Evolutionary conservation across 2,797 vertebrate genomes (phyloP).

Genomic region (Microhierax caerulescens): DNA sequence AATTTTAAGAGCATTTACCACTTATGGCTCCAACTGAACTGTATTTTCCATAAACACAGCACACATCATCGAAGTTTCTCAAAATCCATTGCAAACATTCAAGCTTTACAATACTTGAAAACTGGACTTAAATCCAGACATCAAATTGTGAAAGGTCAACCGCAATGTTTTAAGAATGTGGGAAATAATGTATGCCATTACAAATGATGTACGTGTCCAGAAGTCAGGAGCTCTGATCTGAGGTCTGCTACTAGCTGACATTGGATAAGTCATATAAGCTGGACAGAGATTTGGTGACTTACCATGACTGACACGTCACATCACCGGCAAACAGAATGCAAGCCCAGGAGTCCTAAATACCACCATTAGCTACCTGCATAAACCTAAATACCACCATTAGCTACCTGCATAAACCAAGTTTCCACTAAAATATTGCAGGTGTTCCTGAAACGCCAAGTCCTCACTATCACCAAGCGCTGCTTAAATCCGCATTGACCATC

Average conservation of each 20-base stretch:
- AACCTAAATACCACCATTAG: neutral
- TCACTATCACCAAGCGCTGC: neutral
- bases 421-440: neutral
- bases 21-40: neutral
- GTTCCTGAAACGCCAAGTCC: neutral
- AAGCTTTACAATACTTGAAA: neutral
- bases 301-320: neutral
- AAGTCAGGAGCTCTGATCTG: neutral
- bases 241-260: neutral
- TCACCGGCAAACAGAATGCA: neutral
- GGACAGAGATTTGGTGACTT: neutral
- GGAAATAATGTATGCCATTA: neutral
- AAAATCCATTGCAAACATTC: neutral
- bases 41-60: neutral
- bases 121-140: neutral
- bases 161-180: neutral
- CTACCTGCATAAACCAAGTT: neutral
- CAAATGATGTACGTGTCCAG: neutral
- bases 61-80: neutral
- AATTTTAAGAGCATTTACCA: neutral
- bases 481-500: neutral
- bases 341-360: neutral
- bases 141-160: neutral
- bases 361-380: neutral
- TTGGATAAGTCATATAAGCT: neutral